Conservation (phyloP, 2,113 vertebrate species). For the Bolborhynchus lineola region DNA sequence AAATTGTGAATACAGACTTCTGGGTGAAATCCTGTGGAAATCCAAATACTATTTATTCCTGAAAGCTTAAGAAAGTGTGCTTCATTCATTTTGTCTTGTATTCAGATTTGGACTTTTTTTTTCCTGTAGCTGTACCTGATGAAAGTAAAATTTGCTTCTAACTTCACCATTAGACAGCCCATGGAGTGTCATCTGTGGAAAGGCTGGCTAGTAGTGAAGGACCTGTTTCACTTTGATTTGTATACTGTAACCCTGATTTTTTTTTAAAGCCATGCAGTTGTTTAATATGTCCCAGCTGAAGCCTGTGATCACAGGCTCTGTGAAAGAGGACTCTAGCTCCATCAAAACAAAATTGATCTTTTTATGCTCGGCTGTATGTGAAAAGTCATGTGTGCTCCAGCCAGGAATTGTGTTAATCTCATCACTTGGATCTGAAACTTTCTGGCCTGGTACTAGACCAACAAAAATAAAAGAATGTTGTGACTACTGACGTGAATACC, state of each 20-base stretch:
- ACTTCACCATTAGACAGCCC: background rate
- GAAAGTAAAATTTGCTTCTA: background rate
- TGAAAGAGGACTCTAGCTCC: background rate
- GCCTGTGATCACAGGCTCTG: background rate
- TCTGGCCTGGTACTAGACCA: background rate
- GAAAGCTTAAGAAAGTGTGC: background rate
- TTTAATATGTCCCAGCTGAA: background rate
- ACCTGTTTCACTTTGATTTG: background rate
- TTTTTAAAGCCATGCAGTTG: background rate
- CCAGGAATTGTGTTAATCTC: background rate
- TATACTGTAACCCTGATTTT: background rate
- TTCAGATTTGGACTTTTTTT: background rate
- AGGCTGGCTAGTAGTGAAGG: background rate
- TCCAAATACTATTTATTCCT: background rate
- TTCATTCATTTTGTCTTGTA: background rate
- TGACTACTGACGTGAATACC: background rate
- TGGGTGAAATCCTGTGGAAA: background rate
- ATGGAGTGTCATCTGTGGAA: background rate
- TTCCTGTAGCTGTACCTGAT: background rate
- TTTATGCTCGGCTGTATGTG: background rate
- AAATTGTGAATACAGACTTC: background rate
- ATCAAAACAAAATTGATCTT: background rate
- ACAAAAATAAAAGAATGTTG: background rate
- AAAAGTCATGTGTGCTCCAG: background rate
- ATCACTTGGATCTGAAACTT: background rate